Percentiles rank a stretch among this genome's conserved stretches.
Conservation (phyloP, 2,888 invertebrate species). For the Drosophila parthenogenetica region DNA sequence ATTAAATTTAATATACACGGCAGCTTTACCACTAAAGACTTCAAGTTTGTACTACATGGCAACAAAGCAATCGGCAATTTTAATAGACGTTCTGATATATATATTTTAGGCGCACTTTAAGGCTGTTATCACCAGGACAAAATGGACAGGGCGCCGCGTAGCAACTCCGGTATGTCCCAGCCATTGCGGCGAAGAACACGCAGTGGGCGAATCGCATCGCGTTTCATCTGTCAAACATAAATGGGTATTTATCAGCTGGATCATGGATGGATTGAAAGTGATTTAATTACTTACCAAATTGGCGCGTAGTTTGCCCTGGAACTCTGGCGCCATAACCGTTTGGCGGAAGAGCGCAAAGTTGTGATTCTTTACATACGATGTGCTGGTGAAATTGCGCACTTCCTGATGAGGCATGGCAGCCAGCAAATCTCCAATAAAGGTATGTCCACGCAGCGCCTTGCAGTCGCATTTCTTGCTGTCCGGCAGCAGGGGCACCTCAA, state of each 20-base stretch:
- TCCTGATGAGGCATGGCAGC: conserved; percentile 47
- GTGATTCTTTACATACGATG: background rate
- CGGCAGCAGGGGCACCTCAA: conserved; percentile 40
- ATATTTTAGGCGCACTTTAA: conserved; percentile 40
- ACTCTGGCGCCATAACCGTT: conserved; percentile 45
- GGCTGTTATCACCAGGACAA: conserved; percentile 53
- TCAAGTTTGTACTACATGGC: background rate
- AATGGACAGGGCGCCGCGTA: conserved; percentile 44
- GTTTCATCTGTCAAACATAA: conserved; percentile 46
- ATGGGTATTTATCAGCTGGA: background rate
- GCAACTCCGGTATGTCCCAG: conserved; percentile 61
- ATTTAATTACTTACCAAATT: conserved; percentile 57
- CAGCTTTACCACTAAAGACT: background rate
- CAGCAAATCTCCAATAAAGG: conserved; percentile 63
- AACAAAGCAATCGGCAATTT: conserved; percentile 12
- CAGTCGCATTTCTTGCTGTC: conserved; percentile 45
- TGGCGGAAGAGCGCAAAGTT: conserved; percentile 63
- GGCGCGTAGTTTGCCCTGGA: conserved; percentile 50
- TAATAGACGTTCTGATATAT: conserved; percentile 46
- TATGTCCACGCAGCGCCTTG: conserved; percentile 44
- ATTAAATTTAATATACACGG: background rate
- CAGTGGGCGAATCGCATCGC: conserved; percentile 54
- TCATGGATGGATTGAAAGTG: background rate
- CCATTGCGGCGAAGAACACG: conserved; percentile 58
- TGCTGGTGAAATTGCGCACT: conserved; percentile 42